Conservation (phyloP, 2,113 vertebrate species). For the Syngnathus scovelli region DNA sequence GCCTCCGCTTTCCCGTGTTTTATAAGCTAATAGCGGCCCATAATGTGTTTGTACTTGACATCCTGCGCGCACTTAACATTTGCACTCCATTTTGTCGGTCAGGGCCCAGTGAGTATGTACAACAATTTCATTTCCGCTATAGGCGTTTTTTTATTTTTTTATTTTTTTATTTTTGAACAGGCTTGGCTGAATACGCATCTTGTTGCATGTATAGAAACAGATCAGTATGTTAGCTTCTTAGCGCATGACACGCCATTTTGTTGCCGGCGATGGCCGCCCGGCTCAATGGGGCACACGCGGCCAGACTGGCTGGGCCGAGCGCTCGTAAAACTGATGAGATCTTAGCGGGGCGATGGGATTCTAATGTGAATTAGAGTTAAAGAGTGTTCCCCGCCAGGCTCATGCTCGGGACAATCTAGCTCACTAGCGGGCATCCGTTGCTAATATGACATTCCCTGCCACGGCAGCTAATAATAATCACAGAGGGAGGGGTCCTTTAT, state of each 20-base stretch:
- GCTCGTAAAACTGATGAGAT: slow-evolving; percentile 75
- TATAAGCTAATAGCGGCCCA: slow-evolving; percentile 69
- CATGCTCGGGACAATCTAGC: slow-evolving; percentile 75
- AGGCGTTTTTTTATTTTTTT: slow-evolving; percentile 47
- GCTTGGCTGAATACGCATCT: slow-evolving; percentile 69
- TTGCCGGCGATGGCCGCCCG: slow-evolving; percentile 40
- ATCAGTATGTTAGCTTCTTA: slow-evolving; percentile 18
- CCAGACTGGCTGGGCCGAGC: slow-evolving; percentile 56
- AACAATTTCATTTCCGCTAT: slow-evolving; percentile 76
- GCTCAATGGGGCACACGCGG: slow-evolving; percentile 53
- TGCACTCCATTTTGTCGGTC: slow-evolving; percentile 79
- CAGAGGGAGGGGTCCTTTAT: slow-evolving; percentile 71
- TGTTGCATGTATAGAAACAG: slow-evolving; percentile 58
- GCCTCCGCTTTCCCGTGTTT: slow-evolving; percentile 55
- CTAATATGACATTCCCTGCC: slow-evolving; percentile 70
- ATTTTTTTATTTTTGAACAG: slow-evolving; percentile 68
- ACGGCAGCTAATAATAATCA: slow-evolving; percentile 71
- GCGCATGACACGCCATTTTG: too few relatives aligned
- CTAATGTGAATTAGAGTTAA: slow-evolving; percentile 76
- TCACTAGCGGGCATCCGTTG: slow-evolving; percentile 73
- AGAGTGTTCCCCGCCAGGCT: slow-evolving; percentile 67
- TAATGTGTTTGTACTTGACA: slow-evolving; percentile 73
- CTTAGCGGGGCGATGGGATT: slow-evolving; percentile 71
- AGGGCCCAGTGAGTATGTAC: slow-evolving; percentile 73
- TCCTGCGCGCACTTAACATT: slow-evolving; percentile 76